Evolutionary conservation across 2,888 invertebrate species (phyloP), one percentile per base, ranked within the genome.

Genomic region (Epiblema foenella): DNA sequence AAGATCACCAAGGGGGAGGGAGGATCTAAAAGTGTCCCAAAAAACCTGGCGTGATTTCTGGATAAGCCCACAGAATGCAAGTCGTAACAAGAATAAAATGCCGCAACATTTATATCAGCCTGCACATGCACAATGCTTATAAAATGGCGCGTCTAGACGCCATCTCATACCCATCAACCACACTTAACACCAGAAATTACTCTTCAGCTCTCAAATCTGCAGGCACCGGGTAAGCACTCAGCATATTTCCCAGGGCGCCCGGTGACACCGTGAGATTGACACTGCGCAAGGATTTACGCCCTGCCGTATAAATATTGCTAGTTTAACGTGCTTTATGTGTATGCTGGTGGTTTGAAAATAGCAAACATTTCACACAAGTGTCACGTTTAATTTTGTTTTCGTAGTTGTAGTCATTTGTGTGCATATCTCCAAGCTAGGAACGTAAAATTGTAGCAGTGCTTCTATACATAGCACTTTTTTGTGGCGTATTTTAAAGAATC

Each of bases 201-300:
- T 42, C 52, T 39, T 29, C 33, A 46, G 46, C 46, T 46, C 66
- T 24, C 42, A 17, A 56, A 46, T 39, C 56, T 42, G 59, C 52
- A 52, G 65, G 58, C 56, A 46, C 46, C n/a, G 52, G 52, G 39
- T 52, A 78, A 81, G 81, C 83, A 83, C 83, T 83, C 79, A 77
- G 76, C 72, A 78, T 79, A 83, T 83, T 83, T 83, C 83, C 83
- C 83, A 63, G 52, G 79, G 74, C 77, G 77, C 15, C n/a, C 62
- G 42, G 24, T 62, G 79, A 79, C 82, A 76, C 73, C 56, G 67
- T 58, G 75, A 79, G 82, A 82, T 81, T 81, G 82, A 82, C 82
- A 79, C 74, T 73, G 73, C 76, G 73, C 74, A 74, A 77, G 76
- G 79, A 77, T 79, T 79, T 75, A 73, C 78, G 68, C 73, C 74